A percentile compares a stretch with the other conserved stretches of the same genome.
phyloP scores from a whole-genome alignment of 2,797 vertebrate genomes.

The Syngnathus acus region DNA sequence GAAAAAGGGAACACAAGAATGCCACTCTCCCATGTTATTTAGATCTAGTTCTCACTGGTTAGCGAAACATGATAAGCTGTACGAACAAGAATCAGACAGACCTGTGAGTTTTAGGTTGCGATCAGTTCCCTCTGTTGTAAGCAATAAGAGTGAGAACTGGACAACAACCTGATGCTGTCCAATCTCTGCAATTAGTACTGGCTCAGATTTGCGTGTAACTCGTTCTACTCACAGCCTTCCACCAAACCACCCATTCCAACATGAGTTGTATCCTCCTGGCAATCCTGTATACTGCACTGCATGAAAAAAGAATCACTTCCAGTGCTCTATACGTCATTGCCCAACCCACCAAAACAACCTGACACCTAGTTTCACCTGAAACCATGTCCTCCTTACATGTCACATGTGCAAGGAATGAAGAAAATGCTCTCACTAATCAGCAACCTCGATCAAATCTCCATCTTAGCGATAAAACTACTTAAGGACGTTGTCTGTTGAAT shows the following conservation, averaged over 20 bases:
- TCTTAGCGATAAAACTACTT: constrained; percentile 6
- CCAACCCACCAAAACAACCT: constrained; percentile 19
- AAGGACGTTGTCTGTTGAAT: constrained; percentile 12
- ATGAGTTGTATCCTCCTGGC: constrained; percentile 9
- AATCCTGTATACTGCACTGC: constrained; percentile 1
- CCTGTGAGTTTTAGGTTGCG: constrained; percentile 52
- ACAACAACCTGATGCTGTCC: constrained; percentile 40
- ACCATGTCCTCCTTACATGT: constrained; percentile 6
- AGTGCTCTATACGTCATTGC: constrained; percentile 14
- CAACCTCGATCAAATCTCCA: constrained; percentile 13
- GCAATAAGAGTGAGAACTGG: constrained; percentile 39
- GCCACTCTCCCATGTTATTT: constrained; percentile 45
- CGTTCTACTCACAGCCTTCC: not conserved
- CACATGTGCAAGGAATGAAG: constrained; percentile 4
- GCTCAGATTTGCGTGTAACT: not conserved
- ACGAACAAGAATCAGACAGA: constrained; percentile 58
- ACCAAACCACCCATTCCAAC: not conserved
- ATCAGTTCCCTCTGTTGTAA: constrained; percentile 47
- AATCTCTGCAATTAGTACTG: constrained; percentile 14
- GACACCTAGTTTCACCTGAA: constrained; percentile 26
- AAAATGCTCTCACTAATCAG: constrained; percentile 11
- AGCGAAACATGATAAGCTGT: constrained; percentile 62
- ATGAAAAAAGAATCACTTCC: not conserved
- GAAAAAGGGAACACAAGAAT: constrained; percentile 24
- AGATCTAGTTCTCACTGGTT: constrained; percentile 35